Percentiles rank a stretch among this genome's conserved stretches.
These are phyloP conservation scores for Crocuta crocuta DNA, from an alignment of 2,113 vertebrate genomes.

Conservation along the genomic window DNA sequence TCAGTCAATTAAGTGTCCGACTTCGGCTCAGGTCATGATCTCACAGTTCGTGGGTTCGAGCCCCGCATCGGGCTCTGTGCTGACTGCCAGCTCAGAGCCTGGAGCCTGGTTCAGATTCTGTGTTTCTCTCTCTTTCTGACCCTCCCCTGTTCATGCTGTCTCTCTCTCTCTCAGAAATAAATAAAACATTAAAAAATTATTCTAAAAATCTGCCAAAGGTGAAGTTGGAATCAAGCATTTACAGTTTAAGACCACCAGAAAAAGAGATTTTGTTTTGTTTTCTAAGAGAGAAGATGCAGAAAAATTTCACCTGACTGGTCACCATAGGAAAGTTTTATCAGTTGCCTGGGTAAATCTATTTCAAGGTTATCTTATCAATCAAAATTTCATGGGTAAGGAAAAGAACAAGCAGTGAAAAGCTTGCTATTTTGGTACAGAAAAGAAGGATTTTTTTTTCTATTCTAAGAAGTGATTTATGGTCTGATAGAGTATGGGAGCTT, in stretches of 20 bases:
- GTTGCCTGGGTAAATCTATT: slow-evolving; percentile 57
- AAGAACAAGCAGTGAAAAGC: slow-evolving; percentile 71
- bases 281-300: neutral
- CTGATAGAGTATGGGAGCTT: slow-evolving; percentile 16
- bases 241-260: neutral
- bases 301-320: neutral
- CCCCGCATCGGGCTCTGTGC: too few species aligned
- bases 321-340: slow-evolving; percentile 11
- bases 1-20: too few species aligned
- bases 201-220: neutral
- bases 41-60: too few species aligned
- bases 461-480: slow-evolving; percentile 74
- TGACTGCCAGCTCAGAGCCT: too few species aligned
- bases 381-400: slow-evolving; percentile 59
- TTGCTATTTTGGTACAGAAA: slow-evolving; percentile 59
- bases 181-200: too few species aligned
- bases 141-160: too few species aligned
- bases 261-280: neutral
- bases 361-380: slow-evolving; percentile 62
- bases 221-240: neutral
- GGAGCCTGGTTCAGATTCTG: too few species aligned
- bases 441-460: slow-evolving; percentile 55
- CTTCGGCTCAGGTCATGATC: too few species aligned
- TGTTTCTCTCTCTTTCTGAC: too few species aligned
- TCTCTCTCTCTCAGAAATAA: too few species aligned